Evolutionary conservation across 2,888 invertebrate genomes (phyloP).

Genomic region (Drosophila lutescens): DNA sequence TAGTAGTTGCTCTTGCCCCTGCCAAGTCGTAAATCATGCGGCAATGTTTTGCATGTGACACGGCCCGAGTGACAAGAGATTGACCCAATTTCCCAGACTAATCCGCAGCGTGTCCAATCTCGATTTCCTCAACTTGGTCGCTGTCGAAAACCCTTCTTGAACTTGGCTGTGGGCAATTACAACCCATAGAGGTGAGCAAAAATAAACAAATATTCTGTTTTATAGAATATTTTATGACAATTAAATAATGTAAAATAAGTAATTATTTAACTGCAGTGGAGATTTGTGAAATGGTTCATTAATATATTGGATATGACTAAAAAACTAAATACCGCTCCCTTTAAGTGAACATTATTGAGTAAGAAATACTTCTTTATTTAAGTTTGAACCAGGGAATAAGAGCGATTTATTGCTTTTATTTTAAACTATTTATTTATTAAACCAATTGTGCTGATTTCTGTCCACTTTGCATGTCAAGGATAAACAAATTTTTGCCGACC

Average conservation of each 20-base stretch:
- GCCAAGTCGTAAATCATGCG: constrained; percentile 66
- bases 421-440: no score
- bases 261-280: no score
- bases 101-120: constrained; percentile 50
- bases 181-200: neutral
- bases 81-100: constrained; percentile 42
- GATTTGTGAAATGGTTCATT: no score
- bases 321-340: no score
- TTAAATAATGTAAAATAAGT: neutral
- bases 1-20: constrained; percentile 35
- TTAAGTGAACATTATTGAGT: no score
- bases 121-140: constrained; percentile 15
- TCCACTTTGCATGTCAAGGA: no score
- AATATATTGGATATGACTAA: no score
- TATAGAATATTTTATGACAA: neutral
- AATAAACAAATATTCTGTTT: neutral
- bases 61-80: constrained; percentile 37
- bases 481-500: no score
- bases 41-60: constrained; percentile 69
- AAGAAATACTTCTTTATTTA: no score
- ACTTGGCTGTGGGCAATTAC: neutral
- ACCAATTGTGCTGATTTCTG: no score
- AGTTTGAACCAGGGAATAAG: no score
- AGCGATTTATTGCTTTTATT: no score
- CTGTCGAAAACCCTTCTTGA: constrained; percentile 19